Conservation (phyloP, 2,888 invertebrate species). For the Coelinius sp. region DNA sequence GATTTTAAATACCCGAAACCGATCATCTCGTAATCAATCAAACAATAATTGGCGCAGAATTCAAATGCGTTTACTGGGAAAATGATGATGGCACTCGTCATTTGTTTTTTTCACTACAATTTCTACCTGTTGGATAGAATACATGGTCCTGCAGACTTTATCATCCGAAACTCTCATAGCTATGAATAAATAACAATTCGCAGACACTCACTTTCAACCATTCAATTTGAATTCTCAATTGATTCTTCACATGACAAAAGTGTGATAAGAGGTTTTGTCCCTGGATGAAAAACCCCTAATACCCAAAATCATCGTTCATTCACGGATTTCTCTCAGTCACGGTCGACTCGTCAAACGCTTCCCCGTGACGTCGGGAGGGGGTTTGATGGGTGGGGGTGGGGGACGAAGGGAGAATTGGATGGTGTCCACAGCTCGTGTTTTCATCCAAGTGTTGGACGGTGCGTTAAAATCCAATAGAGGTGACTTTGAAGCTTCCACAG, state of each 20-base stretch:
- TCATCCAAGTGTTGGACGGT: slow-evolving; percentile 40
- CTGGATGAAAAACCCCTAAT: slow-evolving; percentile 20
- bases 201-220: too few relatives aligned
- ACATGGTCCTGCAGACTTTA: too few relatives aligned
- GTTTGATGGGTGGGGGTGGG: background rate
- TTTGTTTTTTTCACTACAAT: too few relatives aligned
- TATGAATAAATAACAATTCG: too few relatives aligned
- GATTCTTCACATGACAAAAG: background rate
- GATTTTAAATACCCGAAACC: too few relatives aligned
- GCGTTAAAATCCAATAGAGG: slow-evolving; percentile 46
- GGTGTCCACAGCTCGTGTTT: slow-evolving; percentile 41
- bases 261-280: background rate
- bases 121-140: too few relatives aligned
- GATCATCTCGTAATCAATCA: too few relatives aligned
- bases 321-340: slow-evolving; percentile 14
- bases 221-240: too few relatives aligned
- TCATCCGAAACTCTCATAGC: too few relatives aligned
- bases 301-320: slow-evolving; percentile 39
- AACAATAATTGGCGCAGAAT: too few relatives aligned
- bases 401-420: slow-evolving; percentile 24
- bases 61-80: too few relatives aligned
- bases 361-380: background rate
- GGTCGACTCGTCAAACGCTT: slow-evolving; percentile 40
- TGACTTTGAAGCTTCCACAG: slow-evolving; percentile 43
- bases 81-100: too few relatives aligned